Evolutionary conservation across 2,888 invertebrate species (phyloP).

Genomic region (Lypha dubia): DNA sequence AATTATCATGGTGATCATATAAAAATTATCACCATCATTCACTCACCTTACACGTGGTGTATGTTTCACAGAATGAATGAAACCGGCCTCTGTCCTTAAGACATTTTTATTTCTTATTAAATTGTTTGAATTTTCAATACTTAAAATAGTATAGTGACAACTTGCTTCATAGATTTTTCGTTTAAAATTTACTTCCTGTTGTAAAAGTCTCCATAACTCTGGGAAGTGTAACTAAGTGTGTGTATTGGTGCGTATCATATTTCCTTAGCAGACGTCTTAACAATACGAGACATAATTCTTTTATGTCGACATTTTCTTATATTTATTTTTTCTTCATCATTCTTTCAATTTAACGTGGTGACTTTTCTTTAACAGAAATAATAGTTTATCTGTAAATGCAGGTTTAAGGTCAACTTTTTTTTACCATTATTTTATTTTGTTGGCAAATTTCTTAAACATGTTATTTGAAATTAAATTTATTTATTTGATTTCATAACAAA

Average conservation of each 20-base stretch:
- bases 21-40: no score
- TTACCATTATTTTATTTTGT: neutral
- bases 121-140: neutral
- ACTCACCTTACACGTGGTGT: no score
- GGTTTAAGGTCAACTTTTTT: conserved; percentile 38
- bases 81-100: neutral
- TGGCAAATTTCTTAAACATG: conserved; percentile 11
- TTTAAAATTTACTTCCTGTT: conserved; percentile 4
- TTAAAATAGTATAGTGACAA: neutral
- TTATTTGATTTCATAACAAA: conserved; percentile 49
- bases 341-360: neutral
- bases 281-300: conserved; percentile 29
- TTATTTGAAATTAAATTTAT: conserved; percentile 9
- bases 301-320: neutral
- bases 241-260: conserved; percentile 18
- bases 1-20: no score
- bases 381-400: conserved; percentile 25
- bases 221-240: neutral
- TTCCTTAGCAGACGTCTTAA: conserved; percentile 52
- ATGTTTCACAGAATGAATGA: no score
- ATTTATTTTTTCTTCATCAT: no score
- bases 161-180: neutral
- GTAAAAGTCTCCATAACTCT: neutral
- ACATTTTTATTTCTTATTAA: neutral
- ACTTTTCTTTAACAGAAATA: neutral